These are phyloP conservation scores for Arrhamphus sclerolepis DNA, from an alignment of 2,797 vertebrate species.

Conservation along the genomic window DNA sequence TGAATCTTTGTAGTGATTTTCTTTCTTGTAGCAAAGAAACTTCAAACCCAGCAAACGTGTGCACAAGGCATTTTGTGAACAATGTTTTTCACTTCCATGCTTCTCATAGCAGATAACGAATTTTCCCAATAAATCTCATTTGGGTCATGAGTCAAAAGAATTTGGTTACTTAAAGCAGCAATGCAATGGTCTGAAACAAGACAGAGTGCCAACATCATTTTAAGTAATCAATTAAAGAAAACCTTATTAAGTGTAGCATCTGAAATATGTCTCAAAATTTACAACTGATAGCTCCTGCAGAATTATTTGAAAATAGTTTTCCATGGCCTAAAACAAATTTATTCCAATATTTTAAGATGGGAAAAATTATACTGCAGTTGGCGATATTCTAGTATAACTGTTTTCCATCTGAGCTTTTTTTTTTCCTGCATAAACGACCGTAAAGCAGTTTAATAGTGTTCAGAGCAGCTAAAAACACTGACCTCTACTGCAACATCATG, in stretches of 20 bases:
- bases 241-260: neutral
- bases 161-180: constrained; percentile 5
- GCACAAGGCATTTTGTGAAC: constrained; percentile 16
- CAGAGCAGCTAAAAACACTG: constrained; percentile 4
- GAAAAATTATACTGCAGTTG: too few relatives aligned
- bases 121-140: constrained; percentile 37
- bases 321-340: too few relatives aligned
- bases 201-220: neutral
- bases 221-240: neutral
- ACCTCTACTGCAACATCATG: too few relatives aligned
- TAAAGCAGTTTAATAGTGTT: neutral
- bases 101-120: constrained; percentile 40
- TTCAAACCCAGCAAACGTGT: constrained; percentile 7
- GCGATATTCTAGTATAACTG: neutral
- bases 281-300: too few relatives aligned
- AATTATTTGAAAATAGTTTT: neutral
- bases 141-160: constrained; percentile 15
- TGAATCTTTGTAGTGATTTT: too few relatives aligned
- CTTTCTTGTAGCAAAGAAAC: constrained; percentile 21
- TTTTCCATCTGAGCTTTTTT: constrained; percentile 33
- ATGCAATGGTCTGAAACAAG: constrained; percentile 3
- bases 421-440: constrained; percentile 5
- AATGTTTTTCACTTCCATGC: neutral
- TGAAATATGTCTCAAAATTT: too few relatives aligned
- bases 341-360: too few relatives aligned